Evolutionary conservation across 2,797 vertebrate genomes (phyloP), one percentile per base, ranked within the genome.

Genomic region (Eulemur mongoz): DNA sequence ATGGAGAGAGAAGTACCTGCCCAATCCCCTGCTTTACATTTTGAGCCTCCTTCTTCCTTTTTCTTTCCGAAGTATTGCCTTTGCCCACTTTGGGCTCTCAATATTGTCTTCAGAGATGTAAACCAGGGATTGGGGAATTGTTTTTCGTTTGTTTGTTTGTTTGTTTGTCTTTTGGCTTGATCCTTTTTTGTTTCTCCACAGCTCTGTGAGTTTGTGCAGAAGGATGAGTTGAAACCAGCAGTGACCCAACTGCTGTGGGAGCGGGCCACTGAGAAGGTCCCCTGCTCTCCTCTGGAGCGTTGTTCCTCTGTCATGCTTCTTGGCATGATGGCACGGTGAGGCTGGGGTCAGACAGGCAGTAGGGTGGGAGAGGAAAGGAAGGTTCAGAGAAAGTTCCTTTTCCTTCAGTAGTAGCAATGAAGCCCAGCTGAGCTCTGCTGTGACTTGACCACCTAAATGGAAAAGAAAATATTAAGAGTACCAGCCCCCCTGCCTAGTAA

Each of bases 211-310:
- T 99, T 99, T 98, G 99, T 99, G 69, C 98, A 99, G 98, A 99
- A 99, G 23, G 97, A 98, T 91, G 98, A 99, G 96, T 97, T 99
- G 98, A 98, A 98, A 30, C 97, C 99, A 98, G 75, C 99, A 98
- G 99, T 99, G 38, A 98, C 99, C 75, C 99, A 99, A 96, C 98
- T 99, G 93, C 98, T 99, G 6, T 99, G 99, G 99, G 99, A 99
- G 85, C 98, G 97, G 32, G 99, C 99, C 95, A 99, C 99, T 0
- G 99, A 99, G 61, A 99, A 99, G 98, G 98, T 98, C 13, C 98
- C 98, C 35, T 99, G 99, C 12, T 99, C 99, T 0, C 50, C 91
- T 1, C 92, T 99, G 4, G 98, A 99, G 83, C 99, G 98, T 40
- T 98, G 99, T n/a, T 99, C 99, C 50, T 99, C 99, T 0, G 98